A percentile compares a stretch with the other conserved stretches of the same genome.
These are phyloP conservation scores for Drosophila persimilis DNA, from an alignment of 1,140 invertebrate species.

Conservation along the genomic window DNA sequence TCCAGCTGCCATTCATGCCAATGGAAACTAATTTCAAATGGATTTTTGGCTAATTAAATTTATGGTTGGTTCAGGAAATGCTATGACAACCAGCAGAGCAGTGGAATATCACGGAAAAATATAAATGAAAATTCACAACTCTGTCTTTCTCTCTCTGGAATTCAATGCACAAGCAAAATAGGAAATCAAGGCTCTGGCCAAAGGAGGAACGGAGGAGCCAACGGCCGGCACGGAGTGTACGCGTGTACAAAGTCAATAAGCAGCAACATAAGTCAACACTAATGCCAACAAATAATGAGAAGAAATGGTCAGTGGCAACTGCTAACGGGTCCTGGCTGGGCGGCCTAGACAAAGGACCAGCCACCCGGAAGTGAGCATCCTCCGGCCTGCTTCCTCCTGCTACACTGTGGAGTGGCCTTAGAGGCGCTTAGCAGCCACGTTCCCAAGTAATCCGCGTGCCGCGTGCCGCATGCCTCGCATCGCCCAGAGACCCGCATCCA, in stretches of 20 bases:
- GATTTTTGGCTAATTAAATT: constrained; percentile 19
- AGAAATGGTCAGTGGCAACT: constrained; percentile 42
- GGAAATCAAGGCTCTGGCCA: constrained; percentile 9
- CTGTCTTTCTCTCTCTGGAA: neutral
- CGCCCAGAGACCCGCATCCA: neutral
- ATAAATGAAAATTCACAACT: constrained; percentile 4
- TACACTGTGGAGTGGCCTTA: constrained; percentile 46
- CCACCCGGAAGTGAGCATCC: constrained; percentile 49
- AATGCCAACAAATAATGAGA: constrained; percentile 69
- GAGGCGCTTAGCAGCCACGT: constrained; percentile 62
- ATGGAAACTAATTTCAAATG: neutral
- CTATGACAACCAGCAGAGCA: too few relatives aligned
- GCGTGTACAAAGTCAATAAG: constrained; percentile 58
- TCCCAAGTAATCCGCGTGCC: constrained; percentile 59
- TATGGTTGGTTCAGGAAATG: neutral
- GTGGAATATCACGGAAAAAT: constrained; percentile 1
- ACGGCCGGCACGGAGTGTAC: neutral
- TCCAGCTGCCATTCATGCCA: neutral
- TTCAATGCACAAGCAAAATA: neutral
- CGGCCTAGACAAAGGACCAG: constrained; percentile 27
- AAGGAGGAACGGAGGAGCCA: constrained; percentile 1
- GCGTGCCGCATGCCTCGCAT: constrained; percentile 15
- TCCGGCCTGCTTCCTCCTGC: neutral
- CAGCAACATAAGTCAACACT: constrained; percentile 64
- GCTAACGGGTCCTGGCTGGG: constrained; percentile 28